These are phyloP conservation scores for Potamilus streckersoni DNA, from an alignment of 1,140 invertebrate species.

Conservation along the genomic window DNA sequence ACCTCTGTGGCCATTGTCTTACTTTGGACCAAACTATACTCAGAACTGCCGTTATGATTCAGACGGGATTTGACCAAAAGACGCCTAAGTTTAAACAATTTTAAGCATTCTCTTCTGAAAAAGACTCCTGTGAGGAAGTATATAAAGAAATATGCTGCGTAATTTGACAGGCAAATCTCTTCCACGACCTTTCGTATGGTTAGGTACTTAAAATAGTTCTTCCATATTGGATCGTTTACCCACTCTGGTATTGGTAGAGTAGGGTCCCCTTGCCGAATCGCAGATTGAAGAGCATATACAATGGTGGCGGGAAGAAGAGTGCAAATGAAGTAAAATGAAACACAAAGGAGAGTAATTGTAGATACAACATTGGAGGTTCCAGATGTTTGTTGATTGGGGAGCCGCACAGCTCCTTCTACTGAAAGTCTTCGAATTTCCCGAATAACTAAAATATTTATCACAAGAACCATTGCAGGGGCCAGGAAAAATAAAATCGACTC, in stretches of 20 bases:
- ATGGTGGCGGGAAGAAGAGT: conserved; percentile 62
- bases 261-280: conserved; percentile 37
- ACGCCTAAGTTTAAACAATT: conserved; percentile 35
- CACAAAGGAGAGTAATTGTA: conserved; percentile 60
- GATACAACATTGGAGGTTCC: conserved; percentile 47
- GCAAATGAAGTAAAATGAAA: conserved; percentile 65
- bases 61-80: no score
- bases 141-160: conserved; percentile 65
- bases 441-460: conserved; percentile 64
- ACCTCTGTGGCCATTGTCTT: no score
- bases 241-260: conserved; percentile 27
- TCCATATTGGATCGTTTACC: conserved; percentile 47
- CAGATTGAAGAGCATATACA: conserved; percentile 53
- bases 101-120: conserved; percentile 53
- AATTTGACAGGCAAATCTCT: conserved; percentile 64
- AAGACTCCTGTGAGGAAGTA: conserved; percentile 62
- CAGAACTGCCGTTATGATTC: no score
- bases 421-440: conserved; percentile 54
- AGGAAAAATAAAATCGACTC: conserved; percentile 59
- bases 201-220: conserved; percentile 53
- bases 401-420: conserved; percentile 39
- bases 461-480: conserved; percentile 55
- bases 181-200: conserved; percentile 56
- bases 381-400: background rate
- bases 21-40: no score